Base-by-base conservation (phyloP, 2,113 vertebrate species). In the Lepidothrix coronata region DNA sequence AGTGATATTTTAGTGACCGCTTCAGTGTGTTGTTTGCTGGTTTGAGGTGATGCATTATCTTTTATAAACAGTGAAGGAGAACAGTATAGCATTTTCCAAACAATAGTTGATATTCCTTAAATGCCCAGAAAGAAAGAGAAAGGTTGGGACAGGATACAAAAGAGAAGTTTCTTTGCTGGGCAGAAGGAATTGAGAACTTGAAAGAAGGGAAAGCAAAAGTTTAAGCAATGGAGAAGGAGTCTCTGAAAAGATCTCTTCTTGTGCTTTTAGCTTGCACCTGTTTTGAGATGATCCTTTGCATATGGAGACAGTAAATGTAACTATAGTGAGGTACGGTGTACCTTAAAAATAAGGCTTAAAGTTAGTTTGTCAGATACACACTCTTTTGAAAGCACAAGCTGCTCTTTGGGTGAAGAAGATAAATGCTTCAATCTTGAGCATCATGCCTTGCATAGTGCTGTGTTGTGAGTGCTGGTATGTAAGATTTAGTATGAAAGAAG, bases 361-460 rank as follows among this genome's bases (percentile, higher is more conserved):
- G 43, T 48, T 79, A 46, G 17, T 72, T 87, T 63, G 62, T 79
- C 5, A 62, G 49, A 37, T 83, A 11, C 9, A 11, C 35, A 35
- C 41, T 92, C 62, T 83, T 76, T 62, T 91, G 25, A 66, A 90
- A 89, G 61, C 23, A 12, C 4, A 43, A 57, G 44, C 37, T 68
- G 23, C 35, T 81, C 22, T 62, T 89, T 8, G n/a, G 25, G 51
- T 59, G 46, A 54, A 62, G 51, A 61, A 8, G 20, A 18, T 18
- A 35, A 33, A 33, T 49, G 24, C 46, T 91, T 81, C 46, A 46
- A 0, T 71, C 0, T 0, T 78, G 88, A 74, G 31, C 68, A 28
- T 73, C 1, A 0, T 10, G 4, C 37, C 16, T 73, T 2, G 4
- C 39, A 5, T 16, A 33, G 24, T 81, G 65, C 84, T 70, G 11